Conservation (phyloP, 2,113 vertebrate genomes). For the Desmodus rotundus region DNA sequence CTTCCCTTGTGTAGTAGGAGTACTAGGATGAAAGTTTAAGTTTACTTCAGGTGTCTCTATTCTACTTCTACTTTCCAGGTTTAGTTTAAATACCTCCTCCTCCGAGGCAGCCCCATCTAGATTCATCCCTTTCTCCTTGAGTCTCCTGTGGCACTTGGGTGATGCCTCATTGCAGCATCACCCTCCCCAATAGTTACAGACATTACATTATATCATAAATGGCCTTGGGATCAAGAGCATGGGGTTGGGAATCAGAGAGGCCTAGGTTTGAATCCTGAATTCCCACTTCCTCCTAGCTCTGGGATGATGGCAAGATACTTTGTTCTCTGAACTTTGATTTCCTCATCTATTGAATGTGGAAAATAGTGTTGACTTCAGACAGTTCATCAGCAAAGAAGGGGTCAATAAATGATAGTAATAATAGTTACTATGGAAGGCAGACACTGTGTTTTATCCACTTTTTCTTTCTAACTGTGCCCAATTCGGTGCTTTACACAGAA, state of each 20-base stretch:
- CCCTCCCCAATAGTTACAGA: not conserved
- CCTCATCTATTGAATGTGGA: not conserved
- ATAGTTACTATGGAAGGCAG: not conserved
- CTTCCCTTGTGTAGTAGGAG: not conserved
- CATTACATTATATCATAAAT: not conserved
- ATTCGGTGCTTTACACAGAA: not conserved
- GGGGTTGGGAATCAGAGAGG: no score
- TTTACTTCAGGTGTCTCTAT: not conserved
- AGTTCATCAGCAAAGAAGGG: not conserved
- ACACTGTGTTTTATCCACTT: not conserved
- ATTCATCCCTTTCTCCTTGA: not conserved
- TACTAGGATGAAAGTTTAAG: not conserved
- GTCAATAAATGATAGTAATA: not conserved
- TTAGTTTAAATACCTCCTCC: not conserved
- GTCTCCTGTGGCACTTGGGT: not conserved
- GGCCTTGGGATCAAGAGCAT: not conserved
- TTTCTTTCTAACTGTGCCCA: not conserved
- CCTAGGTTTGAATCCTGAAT: no score
- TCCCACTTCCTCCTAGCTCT: no score
- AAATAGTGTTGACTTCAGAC: not conserved
- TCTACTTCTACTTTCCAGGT: not conserved
- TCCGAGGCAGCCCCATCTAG: not conserved
- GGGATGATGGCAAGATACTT: no score
- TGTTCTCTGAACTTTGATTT: not conserved
- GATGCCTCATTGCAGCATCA: not conserved